Percentiles rank a stretch among this genome's conserved stretches.
Evolutionary conservation across 2,888 invertebrate genomes (phyloP).

Genomic region (Patella depressa): DNA sequence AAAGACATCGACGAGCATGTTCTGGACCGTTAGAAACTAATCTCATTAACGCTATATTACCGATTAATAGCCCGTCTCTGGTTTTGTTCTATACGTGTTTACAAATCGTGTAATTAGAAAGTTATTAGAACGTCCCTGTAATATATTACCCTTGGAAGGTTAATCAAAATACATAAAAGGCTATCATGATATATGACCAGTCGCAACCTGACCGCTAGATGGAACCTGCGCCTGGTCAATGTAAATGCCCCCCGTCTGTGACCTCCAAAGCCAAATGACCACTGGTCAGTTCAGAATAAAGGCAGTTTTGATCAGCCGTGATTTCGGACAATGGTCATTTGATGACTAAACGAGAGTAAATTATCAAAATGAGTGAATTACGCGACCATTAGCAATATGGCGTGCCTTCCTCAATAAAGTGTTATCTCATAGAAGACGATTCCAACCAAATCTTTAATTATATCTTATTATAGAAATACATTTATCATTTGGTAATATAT

Average conservation of each 20-base stretch:
- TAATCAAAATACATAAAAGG: conserved; percentile 11
- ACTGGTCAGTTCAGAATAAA: background rate
- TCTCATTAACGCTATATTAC: conserved; percentile 1
- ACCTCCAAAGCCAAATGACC: conserved; percentile 1
- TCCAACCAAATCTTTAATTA: no score
- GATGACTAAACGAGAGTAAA: background rate
- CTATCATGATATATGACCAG: background rate
- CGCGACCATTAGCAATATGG: conserved; percentile 10
- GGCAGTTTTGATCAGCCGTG: background rate
- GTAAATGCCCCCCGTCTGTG: background rate
- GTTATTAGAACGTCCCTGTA: background rate
- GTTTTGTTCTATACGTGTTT: background rate
- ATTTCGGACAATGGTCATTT: conserved; percentile 10
- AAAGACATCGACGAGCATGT: background rate
- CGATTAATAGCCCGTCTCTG: background rate
- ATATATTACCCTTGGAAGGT: conserved; percentile 9
- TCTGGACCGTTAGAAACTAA: background rate
- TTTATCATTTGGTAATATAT: no score
- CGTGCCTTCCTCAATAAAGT: background rate
- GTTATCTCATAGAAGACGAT: background rate
- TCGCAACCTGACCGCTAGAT: background rate
- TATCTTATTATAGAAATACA: no score
- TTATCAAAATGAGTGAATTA: conserved; percentile 9
- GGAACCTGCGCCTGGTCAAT: conserved; percentile 6
- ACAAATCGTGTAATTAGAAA: conserved; percentile 11